phyloP scores from a whole-genome alignment of 2,113 vertebrate species.

The Myrmophylax atrothorax region DNA sequence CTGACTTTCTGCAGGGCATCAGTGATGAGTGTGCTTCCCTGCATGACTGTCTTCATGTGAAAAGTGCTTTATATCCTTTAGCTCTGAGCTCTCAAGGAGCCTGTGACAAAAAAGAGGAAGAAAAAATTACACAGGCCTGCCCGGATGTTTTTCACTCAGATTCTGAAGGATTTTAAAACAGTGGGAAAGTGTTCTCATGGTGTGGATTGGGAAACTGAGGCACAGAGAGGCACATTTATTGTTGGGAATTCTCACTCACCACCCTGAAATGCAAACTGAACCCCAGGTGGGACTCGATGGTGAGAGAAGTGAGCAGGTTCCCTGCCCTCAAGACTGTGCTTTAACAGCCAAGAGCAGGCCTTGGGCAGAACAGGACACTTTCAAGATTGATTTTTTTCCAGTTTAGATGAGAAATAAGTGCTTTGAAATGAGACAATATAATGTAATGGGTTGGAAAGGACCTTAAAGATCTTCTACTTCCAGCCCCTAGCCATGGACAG shows the following conservation, averaged over 20 bases:
- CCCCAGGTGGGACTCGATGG: neutral
- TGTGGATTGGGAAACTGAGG: constrained; percentile 20
- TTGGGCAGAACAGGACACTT: neutral
- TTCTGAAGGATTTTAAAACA: neutral
- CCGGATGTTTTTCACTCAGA: neutral
- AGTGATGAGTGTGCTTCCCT: neutral
- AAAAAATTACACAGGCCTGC: neutral
- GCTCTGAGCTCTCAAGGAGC: neutral
- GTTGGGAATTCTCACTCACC: neutral
- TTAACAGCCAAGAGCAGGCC: neutral
- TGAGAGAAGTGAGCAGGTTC: neutral
- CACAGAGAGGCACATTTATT: neutral
- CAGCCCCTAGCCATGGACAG: neutral
- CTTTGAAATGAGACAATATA: neutral
- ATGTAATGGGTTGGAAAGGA: neutral
- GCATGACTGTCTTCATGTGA: neutral
- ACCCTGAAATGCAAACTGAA: neutral
- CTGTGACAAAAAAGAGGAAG: neutral
- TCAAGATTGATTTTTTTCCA: neutral
- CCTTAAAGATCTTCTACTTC: neutral
- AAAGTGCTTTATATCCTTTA: neutral
- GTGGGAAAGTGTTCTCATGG: neutral
- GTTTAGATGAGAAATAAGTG: neutral
- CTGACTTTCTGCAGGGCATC: neutral
- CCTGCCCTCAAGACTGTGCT: neutral